These are phyloP conservation scores for Eupeodes luniger DNA, from an alignment of 2,888 invertebrate species.

Conservation along the genomic window DNA sequence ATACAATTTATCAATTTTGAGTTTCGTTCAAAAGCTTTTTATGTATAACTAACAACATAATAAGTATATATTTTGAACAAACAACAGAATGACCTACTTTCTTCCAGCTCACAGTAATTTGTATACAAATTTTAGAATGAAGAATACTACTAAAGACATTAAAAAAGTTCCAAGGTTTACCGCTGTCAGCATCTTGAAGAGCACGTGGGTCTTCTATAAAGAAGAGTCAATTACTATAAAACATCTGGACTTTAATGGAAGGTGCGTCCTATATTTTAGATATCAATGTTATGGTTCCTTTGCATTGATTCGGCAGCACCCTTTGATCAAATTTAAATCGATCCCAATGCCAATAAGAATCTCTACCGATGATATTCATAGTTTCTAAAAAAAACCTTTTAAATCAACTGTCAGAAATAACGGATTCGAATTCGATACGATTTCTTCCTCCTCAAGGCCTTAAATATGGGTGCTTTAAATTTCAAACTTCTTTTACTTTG, in stretches of 20 bases:
- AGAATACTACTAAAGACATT: neutral
- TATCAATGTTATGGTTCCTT: neutral
- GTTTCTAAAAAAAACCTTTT: conserved; percentile 45
- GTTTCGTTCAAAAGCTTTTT: too few species aligned
- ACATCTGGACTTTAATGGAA: conserved; percentile 64
- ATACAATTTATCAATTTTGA: too few species aligned
- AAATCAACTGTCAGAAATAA: conserved; percentile 48
- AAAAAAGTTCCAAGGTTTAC: neutral
- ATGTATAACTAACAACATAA: too few species aligned
- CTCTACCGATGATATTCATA: conserved; percentile 10
- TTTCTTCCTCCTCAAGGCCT: conserved; percentile 48
- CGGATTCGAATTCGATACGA: conserved; percentile 57
- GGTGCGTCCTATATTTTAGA: conserved; percentile 14
- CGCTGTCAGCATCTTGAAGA: neutral
- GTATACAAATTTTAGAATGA: too few species aligned
- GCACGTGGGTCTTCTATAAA: conserved; percentile 7
- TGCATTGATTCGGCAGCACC: conserved; percentile 51
- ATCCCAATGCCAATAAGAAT: conserved; percentile 42
- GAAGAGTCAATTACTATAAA: neutral
- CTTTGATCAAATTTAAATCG: conserved; percentile 62
- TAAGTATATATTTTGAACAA: too few species aligned
- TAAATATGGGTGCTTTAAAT: conserved; percentile 79
- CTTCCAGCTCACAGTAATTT: too few species aligned
- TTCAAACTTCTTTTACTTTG: conserved; percentile 56
- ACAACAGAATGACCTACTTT: too few species aligned